phyloP scores from a whole-genome alignment of 2,888 invertebrate genomes.

The Slavum lentiscoides region DNA sequence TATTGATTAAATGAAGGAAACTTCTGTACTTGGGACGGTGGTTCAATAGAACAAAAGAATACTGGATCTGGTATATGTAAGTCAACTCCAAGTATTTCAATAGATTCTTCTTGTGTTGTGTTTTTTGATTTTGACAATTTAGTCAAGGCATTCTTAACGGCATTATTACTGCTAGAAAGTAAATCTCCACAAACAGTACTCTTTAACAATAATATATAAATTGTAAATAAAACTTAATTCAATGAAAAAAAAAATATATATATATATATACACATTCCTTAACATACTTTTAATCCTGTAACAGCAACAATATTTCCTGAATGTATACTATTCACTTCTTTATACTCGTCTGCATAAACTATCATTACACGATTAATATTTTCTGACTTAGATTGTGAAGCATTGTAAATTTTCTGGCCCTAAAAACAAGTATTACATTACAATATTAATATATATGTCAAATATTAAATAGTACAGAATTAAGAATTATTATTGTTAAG shows the following conservation, averaged over 20 bases:
- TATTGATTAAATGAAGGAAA: not conserved
- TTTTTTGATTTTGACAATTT: slow-evolving; percentile 59
- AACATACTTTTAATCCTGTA: slow-evolving; percentile 76
- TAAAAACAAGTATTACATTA: slow-evolving; percentile 54
- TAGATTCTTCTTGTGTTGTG: slow-evolving; percentile 58
- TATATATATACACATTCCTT: not conserved
- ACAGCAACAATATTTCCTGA: slow-evolving; percentile 89
- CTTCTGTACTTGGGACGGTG: slow-evolving; percentile 68
- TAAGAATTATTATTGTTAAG: not conserved
- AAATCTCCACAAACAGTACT: slow-evolving; percentile 72
- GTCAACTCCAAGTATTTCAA: slow-evolving; percentile 63
- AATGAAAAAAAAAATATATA: not conserved
- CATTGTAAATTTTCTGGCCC: slow-evolving; percentile 75
- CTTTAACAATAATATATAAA: slow-evolving; percentile 58
- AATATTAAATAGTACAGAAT: not conserved
- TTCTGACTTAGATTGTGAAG: slow-evolving; percentile 69
- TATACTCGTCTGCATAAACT: slow-evolving; percentile 88
- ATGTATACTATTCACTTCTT: slow-evolving; percentile 69
- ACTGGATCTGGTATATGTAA: slow-evolving; percentile 88
- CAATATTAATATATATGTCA: not conserved
- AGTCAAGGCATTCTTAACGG: slow-evolving; percentile 67
- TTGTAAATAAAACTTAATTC: not conserved
- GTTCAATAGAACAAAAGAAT: slow-evolving; percentile 94
- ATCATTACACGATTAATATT: slow-evolving; percentile 68
- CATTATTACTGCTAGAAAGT: slow-evolving; percentile 66